Evolutionary conservation across 2,113 vertebrate genomes (phyloP).

Genomic region (Psophia crepitans): DNA sequence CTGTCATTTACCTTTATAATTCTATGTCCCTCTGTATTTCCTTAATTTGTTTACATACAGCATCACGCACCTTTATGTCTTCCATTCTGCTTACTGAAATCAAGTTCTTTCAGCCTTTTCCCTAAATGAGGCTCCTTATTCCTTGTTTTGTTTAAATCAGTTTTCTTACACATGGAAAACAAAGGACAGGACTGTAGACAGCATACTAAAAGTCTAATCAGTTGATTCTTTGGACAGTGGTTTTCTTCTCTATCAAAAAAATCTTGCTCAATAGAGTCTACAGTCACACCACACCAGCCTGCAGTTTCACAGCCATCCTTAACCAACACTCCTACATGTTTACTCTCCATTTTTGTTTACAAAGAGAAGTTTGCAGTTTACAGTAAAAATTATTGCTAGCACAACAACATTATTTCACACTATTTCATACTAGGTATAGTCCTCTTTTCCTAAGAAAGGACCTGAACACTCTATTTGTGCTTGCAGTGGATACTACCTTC

Average conservation of each 20-base stretch:
- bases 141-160: background rate
- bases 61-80: background rate
- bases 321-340: background rate
- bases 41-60: background rate
- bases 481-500: background rate
- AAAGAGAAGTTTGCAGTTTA: background rate
- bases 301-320: background rate
- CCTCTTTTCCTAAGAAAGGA: background rate
- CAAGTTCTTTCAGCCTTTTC: background rate
- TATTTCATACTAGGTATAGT: background rate
- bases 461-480: background rate
- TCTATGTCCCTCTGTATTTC: background rate
- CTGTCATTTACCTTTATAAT: background rate
- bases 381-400: background rate
- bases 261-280: accelerated
- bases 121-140: background rate
- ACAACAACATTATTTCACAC: background rate
- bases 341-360: background rate
- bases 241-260: background rate
- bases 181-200: background rate
- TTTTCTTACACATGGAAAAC: background rate
- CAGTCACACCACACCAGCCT: accelerated
- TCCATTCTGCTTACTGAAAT: background rate
- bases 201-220: background rate
- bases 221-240: background rate